Evolutionary conservation across 2,113 vertebrate genomes (phyloP).

Genomic region (Corvus moneduloides): DNA sequence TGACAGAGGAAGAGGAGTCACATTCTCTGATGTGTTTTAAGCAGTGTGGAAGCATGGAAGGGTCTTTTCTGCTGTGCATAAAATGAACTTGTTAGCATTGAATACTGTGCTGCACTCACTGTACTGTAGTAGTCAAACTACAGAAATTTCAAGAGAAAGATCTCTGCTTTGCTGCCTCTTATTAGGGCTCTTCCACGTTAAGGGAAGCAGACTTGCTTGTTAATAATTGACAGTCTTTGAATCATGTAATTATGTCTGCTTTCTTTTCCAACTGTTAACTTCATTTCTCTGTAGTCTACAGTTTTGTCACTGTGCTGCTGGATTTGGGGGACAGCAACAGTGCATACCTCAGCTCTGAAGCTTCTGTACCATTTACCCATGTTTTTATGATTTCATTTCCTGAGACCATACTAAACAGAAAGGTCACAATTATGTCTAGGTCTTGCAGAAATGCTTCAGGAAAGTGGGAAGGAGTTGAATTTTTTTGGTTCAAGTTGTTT

Average conservation of each 20-base stretch:
- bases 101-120: neutral
- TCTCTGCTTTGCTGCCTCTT: neutral
- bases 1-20: constrained; percentile 21
- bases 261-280: neutral
- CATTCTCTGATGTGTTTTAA: neutral
- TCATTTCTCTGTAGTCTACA: neutral
- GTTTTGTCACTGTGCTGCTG: neutral
- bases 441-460: neutral
- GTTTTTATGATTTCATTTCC: neutral
- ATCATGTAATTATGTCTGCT: neutral
- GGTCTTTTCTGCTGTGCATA: neutral
- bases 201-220: neutral
- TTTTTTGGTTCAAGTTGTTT: neutral
- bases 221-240: neutral
- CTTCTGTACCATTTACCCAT: neutral
- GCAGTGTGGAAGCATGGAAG: neutral
- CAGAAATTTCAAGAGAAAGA: neutral
- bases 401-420: neutral
- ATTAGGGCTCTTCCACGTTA: neutral
- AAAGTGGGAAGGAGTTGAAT: neutral
- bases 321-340: neutral
- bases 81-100: neutral
- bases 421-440: neutral
- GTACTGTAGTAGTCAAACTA: neutral
- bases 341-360: neutral